Percentiles rank a stretch among this genome's conserved stretches.
Evolutionary conservation across 2,797 vertebrate species (phyloP).

Genomic region (Siniperca undulata): DNA sequence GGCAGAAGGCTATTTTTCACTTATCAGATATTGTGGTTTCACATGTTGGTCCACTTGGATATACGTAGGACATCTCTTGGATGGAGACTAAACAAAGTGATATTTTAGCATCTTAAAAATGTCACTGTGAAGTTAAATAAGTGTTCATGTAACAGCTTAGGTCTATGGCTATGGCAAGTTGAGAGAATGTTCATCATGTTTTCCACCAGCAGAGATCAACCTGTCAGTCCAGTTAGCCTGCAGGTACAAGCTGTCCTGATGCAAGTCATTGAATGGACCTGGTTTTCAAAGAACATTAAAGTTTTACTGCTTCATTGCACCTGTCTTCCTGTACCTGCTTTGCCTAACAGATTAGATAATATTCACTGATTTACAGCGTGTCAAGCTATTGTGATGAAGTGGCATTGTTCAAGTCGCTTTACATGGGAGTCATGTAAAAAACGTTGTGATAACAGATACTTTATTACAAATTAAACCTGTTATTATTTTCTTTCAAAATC

Average conservation of each 20-base stretch:
- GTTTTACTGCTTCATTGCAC: neutral
- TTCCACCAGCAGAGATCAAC: neutral
- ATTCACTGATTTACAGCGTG: neutral
- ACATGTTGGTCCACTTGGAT: neutral
- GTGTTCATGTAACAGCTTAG: neutral
- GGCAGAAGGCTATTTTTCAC: neutral
- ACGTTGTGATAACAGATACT: neutral
- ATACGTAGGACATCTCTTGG: neutral
- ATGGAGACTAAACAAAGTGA: neutral
- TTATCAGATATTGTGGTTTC: neutral
- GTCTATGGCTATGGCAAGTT: neutral
- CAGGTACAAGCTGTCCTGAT: neutral
- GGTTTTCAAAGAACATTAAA: neutral
- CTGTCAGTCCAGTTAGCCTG: neutral
- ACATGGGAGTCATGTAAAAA: neutral
- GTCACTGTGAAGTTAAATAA: neutral
- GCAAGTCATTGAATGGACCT: neutral
- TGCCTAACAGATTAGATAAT: neutral
- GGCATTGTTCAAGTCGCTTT: neutral
- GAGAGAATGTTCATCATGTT: neutral
- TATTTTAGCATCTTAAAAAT: neutral
- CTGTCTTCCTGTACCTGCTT: neutral
- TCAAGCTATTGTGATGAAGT: neutral
- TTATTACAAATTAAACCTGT: too few relatives aligned
- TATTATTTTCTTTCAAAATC: neutral